Base-by-base conservation (phyloP, 2,113 vertebrate species). In the Rhinoderma darwinii region DNA sequence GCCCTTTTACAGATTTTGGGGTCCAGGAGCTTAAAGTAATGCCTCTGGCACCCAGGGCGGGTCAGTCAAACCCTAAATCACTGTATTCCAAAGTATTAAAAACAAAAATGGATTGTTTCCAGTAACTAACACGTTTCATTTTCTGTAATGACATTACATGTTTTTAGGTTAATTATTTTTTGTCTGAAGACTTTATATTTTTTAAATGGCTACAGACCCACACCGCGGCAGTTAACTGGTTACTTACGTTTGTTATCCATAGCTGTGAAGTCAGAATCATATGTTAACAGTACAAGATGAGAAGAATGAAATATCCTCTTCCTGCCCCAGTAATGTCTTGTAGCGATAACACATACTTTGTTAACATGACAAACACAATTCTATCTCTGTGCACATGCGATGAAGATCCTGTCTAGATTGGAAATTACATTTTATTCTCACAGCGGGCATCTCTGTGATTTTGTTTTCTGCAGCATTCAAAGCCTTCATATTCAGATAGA, bases 301-400 rank as follows among this genome's bases (percentile, higher is more conserved):
- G 22, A 25, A 27, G 22, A 75, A 75, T n/a, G 4, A 68, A 18
- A 37, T 14, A 47, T n/a, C 39, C 22, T 74, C 72, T 6, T 73
- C 70, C n/a, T 27, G 41, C 41, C 39, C 25, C 17, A 47, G n/a
- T 75, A 44, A 27, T 75, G 73, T 47, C 73, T 75, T 75, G 73
- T 47, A 75, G 41, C 41, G 25, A 47, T 75, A 75, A 47, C 73
- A 75, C 41, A 18, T 27, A 27, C 25, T 27, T 43, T 75, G 73
- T 47, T 75, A 47, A 47, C 41, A 75, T 44, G 41, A 75, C 73
- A 75, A n/a, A 27, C 12, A 75, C 73, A 75, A 44, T 75, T 75
- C 73, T 75, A 44, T 44, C 73, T 47, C 37, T 43, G 17, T 75
- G 22, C 41, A 47, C 41, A 30, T 27, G 41, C 44, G 73, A 27